Conservation (phyloP, 2,888 invertebrate genomes). For the Stenchaetothrips biformis region DNA sequence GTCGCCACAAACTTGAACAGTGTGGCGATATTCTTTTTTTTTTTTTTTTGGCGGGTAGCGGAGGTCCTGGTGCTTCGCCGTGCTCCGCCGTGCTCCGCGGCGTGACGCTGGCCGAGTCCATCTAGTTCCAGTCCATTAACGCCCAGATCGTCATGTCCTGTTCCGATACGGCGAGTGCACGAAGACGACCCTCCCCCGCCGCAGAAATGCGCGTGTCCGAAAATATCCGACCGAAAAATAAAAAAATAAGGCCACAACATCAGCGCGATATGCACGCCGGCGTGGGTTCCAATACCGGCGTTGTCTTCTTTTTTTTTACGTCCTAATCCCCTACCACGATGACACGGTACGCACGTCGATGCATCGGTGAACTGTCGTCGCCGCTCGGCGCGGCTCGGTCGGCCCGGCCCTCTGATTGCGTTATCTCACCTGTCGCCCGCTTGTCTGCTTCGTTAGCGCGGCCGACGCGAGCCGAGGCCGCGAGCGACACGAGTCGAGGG, state of each 20-base stretch:
- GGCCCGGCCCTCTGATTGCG: conserved; percentile 2
- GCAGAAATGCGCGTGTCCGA: neutral
- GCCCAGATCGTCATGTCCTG: neutral
- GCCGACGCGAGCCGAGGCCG: too few species aligned
- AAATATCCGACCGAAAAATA: neutral
- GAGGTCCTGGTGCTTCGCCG: too few species aligned
- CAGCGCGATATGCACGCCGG: neutral
- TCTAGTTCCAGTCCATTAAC: conserved; percentile 9
- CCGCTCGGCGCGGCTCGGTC: neutral
- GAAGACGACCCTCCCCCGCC: neutral
- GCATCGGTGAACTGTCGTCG: neutral
- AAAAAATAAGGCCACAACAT: neutral
- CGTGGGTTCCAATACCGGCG: neutral
- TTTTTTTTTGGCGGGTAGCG: too few species aligned
- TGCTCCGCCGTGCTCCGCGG: too few species aligned
- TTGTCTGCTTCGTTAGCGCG: conserved; percentile 20
- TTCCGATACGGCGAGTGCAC: neutral
- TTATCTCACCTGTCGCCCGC: conserved; percentile 21
- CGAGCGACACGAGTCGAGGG: too few species aligned
- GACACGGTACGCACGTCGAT: neutral
- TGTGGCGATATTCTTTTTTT: too few species aligned
- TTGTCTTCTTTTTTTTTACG: too few species aligned
- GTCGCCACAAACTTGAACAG: too few species aligned
- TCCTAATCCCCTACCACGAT: too few species aligned
- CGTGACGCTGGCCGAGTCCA: neutral